Base-by-base conservation (phyloP, 2,797 vertebrate genomes). In the Astyanax mexicanus region DNA sequence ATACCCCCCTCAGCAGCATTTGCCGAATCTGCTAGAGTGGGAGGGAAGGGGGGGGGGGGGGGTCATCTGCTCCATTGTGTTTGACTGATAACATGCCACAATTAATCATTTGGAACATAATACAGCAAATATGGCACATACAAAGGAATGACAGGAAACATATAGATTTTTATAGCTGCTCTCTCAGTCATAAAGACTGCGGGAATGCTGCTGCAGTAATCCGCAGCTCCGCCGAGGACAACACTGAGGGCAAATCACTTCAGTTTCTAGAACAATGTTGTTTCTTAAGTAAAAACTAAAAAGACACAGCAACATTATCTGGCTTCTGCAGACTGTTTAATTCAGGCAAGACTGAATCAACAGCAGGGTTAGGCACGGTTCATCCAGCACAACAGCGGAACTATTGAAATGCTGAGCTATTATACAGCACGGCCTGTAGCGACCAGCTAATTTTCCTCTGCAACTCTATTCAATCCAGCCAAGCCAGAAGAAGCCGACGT, bases 31-130 rank as follows among this genome's bases (percentile, higher is more conserved):
- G 9, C 29, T n/a, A n/a, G n/a, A n/a, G n/a, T n/a, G n/a, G n/a
- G n/a, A n/a, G n/a, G n/a, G n/a, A 47, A 29, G 74, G 60, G 11
- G 65, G 40, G 38, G 29, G 62, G 27, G 23, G 54, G 57, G 70
- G 71, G 78, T 72, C 60, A 69, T n/a, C 35, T 54, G 35, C 60
- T 75, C 67, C 11, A 76, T 51, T 69, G 72, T 77, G 69, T 71
- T 58, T 77, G 69, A 79, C 75, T 81, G 77, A 86, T 84, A 81
- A 68, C 35, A 42, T 42, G 66, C 52, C 12, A 57, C 54, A 55
- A 72, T 77, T 29, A 77, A 76, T 83, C 73, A 78, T 64, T 23
- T 44, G 51, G 40, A 72, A 61, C 69, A 66, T 68, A 79, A 64
- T 64, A 27, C 73, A 32, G 60, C 29, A 58, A 58, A 58, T 37